Percentiles rank a stretch among this genome's conserved stretches.
phyloP scores from a whole-genome alignment of 2,888 invertebrate genomes.

The Coelinius sp. region DNA sequence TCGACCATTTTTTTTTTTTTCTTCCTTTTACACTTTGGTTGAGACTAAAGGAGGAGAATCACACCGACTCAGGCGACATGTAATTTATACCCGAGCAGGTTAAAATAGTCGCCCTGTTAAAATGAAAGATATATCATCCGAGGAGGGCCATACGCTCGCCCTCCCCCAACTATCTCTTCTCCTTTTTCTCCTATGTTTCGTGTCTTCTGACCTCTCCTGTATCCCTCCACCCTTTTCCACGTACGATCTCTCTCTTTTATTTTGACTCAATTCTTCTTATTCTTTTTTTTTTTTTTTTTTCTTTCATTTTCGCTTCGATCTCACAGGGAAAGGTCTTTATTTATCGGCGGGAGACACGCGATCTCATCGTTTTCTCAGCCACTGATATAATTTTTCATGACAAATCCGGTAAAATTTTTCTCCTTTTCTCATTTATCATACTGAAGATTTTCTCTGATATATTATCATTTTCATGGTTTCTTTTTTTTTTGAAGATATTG shows the following conservation, averaged over 20 bases:
- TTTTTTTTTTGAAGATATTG: neutral
- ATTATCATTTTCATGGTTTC: neutral
- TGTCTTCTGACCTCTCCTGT: conserved; percentile 29
- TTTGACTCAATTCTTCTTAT: conserved; percentile 24
- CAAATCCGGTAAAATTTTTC: neutral
- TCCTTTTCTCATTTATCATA: conserved; percentile 1
- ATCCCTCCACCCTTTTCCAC: conserved; percentile 31
- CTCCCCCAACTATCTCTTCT: conserved; percentile 31
- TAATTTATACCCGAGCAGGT: conserved; percentile 55
- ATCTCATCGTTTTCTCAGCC: conserved; percentile 33
- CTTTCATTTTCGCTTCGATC: conserved; percentile 17
- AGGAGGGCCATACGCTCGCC: conserved; percentile 41
- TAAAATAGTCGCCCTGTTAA: conserved; percentile 55
- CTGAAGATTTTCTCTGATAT: neutral
- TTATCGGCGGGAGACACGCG: conserved; percentile 49
- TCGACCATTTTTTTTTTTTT: neutral
- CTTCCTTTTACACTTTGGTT: neutral
- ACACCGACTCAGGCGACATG: conserved; percentile 50
- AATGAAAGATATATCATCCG: conserved; percentile 52
- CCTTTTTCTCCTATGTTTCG: conserved; percentile 25
- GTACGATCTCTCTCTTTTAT: conserved; percentile 20
- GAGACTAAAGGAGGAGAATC: conserved; percentile 50
- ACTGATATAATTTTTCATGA: conserved; percentile 9
- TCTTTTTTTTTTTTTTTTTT: conserved; percentile 27
- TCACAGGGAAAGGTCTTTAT: conserved; percentile 39